Base-by-base conservation (phyloP, 1,140 invertebrate species). In the Adoxophyes honmai region DNA sequence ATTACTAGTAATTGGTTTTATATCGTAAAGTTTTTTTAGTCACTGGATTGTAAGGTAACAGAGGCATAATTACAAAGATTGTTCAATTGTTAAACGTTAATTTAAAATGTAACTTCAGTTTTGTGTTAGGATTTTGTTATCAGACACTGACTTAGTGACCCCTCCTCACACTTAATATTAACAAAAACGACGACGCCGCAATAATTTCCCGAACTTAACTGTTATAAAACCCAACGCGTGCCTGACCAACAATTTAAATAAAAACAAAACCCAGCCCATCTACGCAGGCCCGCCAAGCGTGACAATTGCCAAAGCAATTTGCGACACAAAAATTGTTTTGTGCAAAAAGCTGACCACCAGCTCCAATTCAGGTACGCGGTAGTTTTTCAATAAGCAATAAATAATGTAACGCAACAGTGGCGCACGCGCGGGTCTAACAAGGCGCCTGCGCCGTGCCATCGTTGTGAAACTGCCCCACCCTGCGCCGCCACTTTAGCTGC, bases 381-480 rank as follows among this genome's bases (percentile, higher is more conserved):
- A 74, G 76, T 86, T 84, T 87, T 86, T 86, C 81, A 82, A 87
- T 87, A 87, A 80, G 81, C 81, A 82, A 86, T 87, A 87, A 87
- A 87, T 87, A 87, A 81, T 74, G 78, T 70, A 72, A 70, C 66
- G 74, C 73, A 79, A 78, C 77, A 67, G 80, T 80, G 79, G 79
- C 74, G 70, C 60, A 81, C 80, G 79, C 78, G 72, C 73, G 21
- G 21, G 2, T 28, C 75, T 84, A 84, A 84, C 81, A 83, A 86
- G 75, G 69, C 72, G 71, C 66, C 70, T 66, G 75, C 65, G 75
- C 67, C 80, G 84, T 75, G 75, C 79, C 76, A 78, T 81, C 79
- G 80, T 85, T 84, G 78, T 75, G 81, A 78, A 85, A 85, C 72
- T 71, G 81, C 80, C 80, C 83, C 83, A 86, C 83, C 83, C 83